Evolutionary conservation across 2,888 invertebrate species (phyloP).

Genomic region (Watsonalla binaria): DNA sequence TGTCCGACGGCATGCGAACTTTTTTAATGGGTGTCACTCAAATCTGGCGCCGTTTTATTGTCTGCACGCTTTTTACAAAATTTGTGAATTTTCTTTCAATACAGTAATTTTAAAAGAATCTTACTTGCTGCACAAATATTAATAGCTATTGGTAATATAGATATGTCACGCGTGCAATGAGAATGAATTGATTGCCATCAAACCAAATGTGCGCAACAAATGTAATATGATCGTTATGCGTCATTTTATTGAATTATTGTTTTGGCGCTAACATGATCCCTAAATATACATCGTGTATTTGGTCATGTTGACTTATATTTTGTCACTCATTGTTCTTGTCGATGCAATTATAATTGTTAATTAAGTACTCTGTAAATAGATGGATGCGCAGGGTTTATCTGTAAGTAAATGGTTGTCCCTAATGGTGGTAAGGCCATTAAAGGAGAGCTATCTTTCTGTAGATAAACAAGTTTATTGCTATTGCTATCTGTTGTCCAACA

Average conservation of each 20-base stretch:
- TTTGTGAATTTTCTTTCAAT: too few relatives aligned
- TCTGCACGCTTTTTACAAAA: constrained; percentile 11
- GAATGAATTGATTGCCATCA: constrained; percentile 19
- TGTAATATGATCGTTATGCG: constrained; percentile 39
- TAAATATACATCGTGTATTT: constrained; percentile 36
- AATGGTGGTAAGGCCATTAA: constrained; percentile 37
- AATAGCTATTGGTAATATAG: constrained; percentile 3
- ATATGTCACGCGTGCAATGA: constrained; percentile 15
- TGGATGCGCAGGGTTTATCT: background rate
- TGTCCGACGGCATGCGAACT: constrained; percentile 55
- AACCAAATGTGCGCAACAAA: constrained; percentile 30
- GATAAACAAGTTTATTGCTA: constrained; percentile 60
- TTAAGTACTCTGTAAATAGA: background rate
- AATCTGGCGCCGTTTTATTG: constrained; percentile 51
- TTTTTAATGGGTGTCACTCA: constrained; percentile 59
- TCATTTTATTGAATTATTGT: constrained; percentile 43
- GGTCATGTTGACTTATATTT: constrained; percentile 35
- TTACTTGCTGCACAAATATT: constrained; percentile 7
- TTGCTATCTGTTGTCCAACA: constrained; percentile 42
- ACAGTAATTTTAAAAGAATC: too few relatives aligned
- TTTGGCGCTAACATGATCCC: constrained; percentile 31
- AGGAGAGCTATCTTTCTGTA: constrained; percentile 48
- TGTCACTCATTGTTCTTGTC: constrained; percentile 29
- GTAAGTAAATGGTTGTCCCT: constrained; percentile 23
- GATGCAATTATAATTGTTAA: constrained; percentile 15